These are phyloP conservation scores for Mercenaria mercenaria DNA, from an alignment of 1,140 invertebrate genomes.

Conservation along the genomic window DNA sequence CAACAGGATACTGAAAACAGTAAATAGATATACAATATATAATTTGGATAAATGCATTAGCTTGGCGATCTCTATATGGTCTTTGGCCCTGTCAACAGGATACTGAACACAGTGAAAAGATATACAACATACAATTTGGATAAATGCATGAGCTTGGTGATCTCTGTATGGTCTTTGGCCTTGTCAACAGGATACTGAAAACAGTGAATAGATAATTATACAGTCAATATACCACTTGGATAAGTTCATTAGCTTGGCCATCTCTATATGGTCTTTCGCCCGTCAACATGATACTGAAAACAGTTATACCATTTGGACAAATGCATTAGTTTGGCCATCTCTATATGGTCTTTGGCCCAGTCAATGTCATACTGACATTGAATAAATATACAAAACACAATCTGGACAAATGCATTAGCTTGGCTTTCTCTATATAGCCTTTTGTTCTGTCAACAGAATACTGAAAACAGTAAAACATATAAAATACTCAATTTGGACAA, in stretches of 20 bases:
- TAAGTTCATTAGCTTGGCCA: too few species aligned
- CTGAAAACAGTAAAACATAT: slow-evolving; percentile 74
- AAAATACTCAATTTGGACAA: too few species aligned
- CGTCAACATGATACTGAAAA: slow-evolving; percentile 84
- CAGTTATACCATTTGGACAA: too few species aligned
- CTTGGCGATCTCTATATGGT: slow-evolving; percentile 85
- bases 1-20: slow-evolving; percentile 83
- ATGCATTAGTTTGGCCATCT: too few species aligned
- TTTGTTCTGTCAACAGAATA: slow-evolving; percentile 84
- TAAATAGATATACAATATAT: too few species aligned
- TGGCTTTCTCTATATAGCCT: slow-evolving; percentile 84
- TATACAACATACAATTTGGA: too few species aligned
- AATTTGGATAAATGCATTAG: too few species aligned
- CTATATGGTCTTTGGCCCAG: slow-evolving; percentile 82
- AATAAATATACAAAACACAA: too few species aligned
- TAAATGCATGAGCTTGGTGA: too few species aligned
- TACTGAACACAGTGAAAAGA: slow-evolving; percentile 79
- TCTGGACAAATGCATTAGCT: too few species aligned
- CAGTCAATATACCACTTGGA: too few species aligned
- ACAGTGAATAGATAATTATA: too few species aligned
- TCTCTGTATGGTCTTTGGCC: slow-evolving; percentile 83
- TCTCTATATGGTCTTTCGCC: slow-evolving; percentile 83
- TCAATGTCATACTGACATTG: slow-evolving; percentile 82
- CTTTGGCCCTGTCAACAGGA: slow-evolving; percentile 82
- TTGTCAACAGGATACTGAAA: slow-evolving; percentile 84